These are phyloP conservation scores for Astropecten irregularis DNA, from an alignment of 53 echinoderm and acorn worm species.

Conservation along the genomic window DNA sequence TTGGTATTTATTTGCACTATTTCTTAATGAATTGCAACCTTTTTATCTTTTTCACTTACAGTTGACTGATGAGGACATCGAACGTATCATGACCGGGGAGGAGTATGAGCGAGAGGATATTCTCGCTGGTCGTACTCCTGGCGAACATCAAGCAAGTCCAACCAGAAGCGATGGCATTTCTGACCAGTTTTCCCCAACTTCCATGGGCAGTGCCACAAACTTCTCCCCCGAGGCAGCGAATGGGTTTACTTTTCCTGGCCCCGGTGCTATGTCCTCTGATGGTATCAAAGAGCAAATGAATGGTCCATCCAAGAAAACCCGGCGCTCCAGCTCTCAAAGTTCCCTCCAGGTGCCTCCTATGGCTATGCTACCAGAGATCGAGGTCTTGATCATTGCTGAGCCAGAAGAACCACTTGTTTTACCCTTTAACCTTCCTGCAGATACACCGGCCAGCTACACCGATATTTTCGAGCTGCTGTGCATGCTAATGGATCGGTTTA, in stretches of 20 bases:
- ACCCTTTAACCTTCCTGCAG: slow-evolving; percentile 56
- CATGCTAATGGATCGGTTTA: slow-evolving; percentile 84
- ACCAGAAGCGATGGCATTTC: slow-evolving; percentile 94
- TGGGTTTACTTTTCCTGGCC: slow-evolving; percentile 77
- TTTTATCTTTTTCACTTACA: no score
- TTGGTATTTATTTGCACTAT: no score
- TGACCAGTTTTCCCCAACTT: slow-evolving; percentile 91
- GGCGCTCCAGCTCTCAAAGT: slow-evolving; percentile 10
- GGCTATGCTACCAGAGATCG: slow-evolving; percentile 84
- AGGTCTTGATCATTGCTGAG: slow-evolving; percentile 80
- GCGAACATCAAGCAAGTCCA: slow-evolving; percentile 65
- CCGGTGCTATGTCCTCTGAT: not conserved
- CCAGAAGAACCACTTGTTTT: slow-evolving; percentile 60
- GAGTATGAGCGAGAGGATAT: slow-evolving; percentile 82
- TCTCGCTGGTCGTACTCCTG: slow-evolving; percentile 20
- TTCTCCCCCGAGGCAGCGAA: slow-evolving; percentile 62
- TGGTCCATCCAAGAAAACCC: slow-evolving; percentile 1
- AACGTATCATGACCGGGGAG: slow-evolving; percentile 98
- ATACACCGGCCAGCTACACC: slow-evolving; percentile 59
- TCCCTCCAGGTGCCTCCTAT: slow-evolving; percentile 11
- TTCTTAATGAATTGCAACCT: no score
- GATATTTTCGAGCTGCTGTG: slow-evolving; percentile 90
- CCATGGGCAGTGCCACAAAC: slow-evolving; percentile 61
- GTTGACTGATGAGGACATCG: slow-evolving; percentile 88
- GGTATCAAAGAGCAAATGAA: not conserved